Percentiles rank a stretch among this genome's conserved stretches.
phyloP scores from a whole-genome alignment of 2,888 invertebrate genomes.

The Ceriagrion tenellum region DNA sequence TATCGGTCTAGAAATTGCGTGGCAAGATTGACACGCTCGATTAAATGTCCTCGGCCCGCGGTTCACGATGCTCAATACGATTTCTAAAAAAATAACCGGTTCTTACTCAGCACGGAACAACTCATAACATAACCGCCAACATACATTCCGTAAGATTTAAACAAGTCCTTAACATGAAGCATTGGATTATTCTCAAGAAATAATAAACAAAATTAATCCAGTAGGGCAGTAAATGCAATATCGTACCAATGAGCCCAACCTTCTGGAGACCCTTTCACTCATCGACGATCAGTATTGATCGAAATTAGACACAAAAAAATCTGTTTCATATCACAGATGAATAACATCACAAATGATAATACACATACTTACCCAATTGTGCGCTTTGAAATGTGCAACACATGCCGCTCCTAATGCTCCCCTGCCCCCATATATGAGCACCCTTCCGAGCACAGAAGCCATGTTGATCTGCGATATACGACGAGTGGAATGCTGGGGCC shows the following conservation, averaged over 20 bases:
- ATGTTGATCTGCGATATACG: conserved; percentile 66
- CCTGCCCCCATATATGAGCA: conserved; percentile 96
- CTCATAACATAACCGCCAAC: background rate
- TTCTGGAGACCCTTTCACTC: conserved; percentile 63
- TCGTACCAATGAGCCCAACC: conserved; percentile 49
- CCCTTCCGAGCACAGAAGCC: conserved; percentile 80
- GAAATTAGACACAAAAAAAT: conserved; percentile 33
- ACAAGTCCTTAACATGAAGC: background rate
- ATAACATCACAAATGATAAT: conserved; percentile 70
- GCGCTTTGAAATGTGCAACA: conserved; percentile 92
- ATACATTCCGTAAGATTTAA: background rate
- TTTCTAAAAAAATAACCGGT: conserved; percentile 66
- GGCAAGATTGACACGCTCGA: conserved; percentile 66
- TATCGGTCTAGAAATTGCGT: conserved; percentile 57
- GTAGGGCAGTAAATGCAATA: background rate
- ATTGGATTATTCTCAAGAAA: background rate
- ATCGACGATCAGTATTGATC: conserved; percentile 56
- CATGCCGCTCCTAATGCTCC: conserved; percentile 96
- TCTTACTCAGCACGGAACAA: background rate
- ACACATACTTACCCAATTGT: conserved; percentile 87
- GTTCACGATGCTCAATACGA: conserved; percentile 49
- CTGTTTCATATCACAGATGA: conserved; percentile 65
- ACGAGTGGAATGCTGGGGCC: conserved; percentile 62
- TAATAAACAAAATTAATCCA: background rate
- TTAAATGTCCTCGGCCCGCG: conserved; percentile 63